Percentiles rank a stretch among this genome's conserved stretches.
phyloP scores from a whole-genome alignment of 2,113 vertebrate species.

The Nestor notabilis region DNA sequence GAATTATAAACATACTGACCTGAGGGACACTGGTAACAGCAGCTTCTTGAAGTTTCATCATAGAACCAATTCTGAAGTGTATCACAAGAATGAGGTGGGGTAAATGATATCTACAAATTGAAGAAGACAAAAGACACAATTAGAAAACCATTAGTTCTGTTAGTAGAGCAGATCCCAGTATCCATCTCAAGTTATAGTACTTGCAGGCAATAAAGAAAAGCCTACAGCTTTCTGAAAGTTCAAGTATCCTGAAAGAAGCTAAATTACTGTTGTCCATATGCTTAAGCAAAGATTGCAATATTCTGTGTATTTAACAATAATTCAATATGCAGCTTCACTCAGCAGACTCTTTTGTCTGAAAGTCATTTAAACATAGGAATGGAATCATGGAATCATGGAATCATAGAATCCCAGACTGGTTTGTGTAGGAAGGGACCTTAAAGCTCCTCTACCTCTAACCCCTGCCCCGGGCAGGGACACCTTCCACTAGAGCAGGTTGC shows the following conservation, averaged over 20 bases:
- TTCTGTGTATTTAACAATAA: not conserved
- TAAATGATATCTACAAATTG: not conserved
- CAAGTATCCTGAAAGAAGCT: not conserved
- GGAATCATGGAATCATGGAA: not conserved
- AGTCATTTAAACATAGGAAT: not conserved
- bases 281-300: not conserved
- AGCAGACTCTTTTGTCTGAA: not conserved
- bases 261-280: not conserved
- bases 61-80: not conserved
- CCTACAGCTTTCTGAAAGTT: not conserved
- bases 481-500: not conserved
- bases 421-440: not conserved
- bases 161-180: not conserved
- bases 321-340: not conserved
- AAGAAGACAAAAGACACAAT: not conserved
- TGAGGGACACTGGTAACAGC: conserved; percentile 63
- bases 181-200: not conserved
- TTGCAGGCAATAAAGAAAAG: not conserved
- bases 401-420: not conserved
- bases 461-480: not conserved
- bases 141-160: not conserved
- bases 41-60: not conserved
- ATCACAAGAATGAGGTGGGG: not conserved
- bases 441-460: not conserved
- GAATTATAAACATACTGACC: conserved; percentile 29